Evolutionary conservation across 2,797 vertebrate genomes (phyloP), one percentile per base, ranked within the genome.

Genomic region (Phyllotis vaccarum): DNA sequence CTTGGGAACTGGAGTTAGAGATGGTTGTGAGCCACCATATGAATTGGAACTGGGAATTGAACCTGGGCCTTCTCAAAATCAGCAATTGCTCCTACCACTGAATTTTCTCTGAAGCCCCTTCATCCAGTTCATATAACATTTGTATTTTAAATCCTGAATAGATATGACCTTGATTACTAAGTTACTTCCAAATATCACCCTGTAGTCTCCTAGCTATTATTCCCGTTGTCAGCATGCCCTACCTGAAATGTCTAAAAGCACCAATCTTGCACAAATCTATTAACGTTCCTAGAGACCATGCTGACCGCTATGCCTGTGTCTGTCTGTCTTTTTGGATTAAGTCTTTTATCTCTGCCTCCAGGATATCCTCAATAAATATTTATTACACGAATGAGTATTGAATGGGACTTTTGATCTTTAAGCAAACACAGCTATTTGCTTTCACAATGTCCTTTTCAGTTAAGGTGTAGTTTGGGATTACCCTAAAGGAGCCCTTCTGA

Each of bases 311-410:
- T 86, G 83, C 5, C 83, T 87, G n/a, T 52, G 72, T 92, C 37
- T 70, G 1, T 34, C 92, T 86, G 60, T 85, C 66, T 90, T 92
- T 91, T 86, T 81, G 74, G 31, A 96, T 75, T 56, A 82, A 82
- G 49, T 66, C 49, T 89, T 94, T 96, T 54, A 92, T 86, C 86
- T 96, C 88, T 60, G 17, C 17, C 92, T 92, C 66, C 68, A 96
- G 68, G 49, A 82, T 81, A 92, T 94, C 90, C 62, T 90, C 76
- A 76, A 70, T 82, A 86, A 97, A 94, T 92, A 94, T 95, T 95
- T 95, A 90, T 90, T 88, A 81, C 79, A 52, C 40, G 46, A 54
- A 54, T 88, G 82, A 74, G 52, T 79, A 93, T n/a, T 64, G 56
- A 90, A 86, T 91, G 49, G 81, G 49, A 79, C 52, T 79, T 94